Percentiles rank a stretch among this genome's conserved stretches.
These are phyloP conservation scores for Andricus grossulariae DNA, from an alignment of 1,140 invertebrate species.

Conservation along the genomic window DNA sequence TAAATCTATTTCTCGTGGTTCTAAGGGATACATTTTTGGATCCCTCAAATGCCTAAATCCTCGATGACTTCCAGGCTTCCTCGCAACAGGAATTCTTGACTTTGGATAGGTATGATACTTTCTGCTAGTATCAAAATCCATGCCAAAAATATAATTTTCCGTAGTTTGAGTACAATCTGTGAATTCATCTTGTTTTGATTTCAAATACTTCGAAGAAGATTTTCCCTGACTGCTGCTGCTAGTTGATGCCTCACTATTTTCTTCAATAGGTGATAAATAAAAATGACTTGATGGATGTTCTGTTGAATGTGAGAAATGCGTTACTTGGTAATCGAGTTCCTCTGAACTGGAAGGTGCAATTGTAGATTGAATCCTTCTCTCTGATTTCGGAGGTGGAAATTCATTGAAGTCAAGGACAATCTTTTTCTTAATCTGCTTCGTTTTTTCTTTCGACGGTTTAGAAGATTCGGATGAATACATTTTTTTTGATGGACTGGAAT, in stretches of 20 bases:
- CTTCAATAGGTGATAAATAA: slow-evolving; percentile 78
- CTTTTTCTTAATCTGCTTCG: slow-evolving; percentile 45
- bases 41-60: slow-evolving; percentile 64
- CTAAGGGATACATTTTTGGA: slow-evolving; percentile 75
- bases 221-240: slow-evolving; percentile 71
- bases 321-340: slow-evolving; percentile 1
- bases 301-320: slow-evolving; percentile 35
- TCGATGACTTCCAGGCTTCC: slow-evolving; percentile 55
- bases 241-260: slow-evolving; percentile 78
- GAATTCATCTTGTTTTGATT: slow-evolving; percentile 29
- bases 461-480: not conserved
- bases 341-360: not conserved
- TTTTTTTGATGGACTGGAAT: slow-evolving; percentile 12
- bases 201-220: slow-evolving; percentile 32
- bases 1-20: slow-evolving; percentile 79
- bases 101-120: slow-evolving; percentile 78
- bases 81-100: slow-evolving; percentile 68
- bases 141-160: slow-evolving; percentile 24
- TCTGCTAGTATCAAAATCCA: slow-evolving; percentile 58
- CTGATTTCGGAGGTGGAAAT: slow-evolving; percentile 58
- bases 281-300: slow-evolving; percentile 52
- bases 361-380: not conserved
- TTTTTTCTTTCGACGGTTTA: slow-evolving; percentile 33
- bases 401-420: slow-evolving; percentile 64
- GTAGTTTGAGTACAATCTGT: slow-evolving; percentile 5